Conservation (phyloP, 2,888 invertebrate genomes). For the Chelonus formosanus region DNA sequence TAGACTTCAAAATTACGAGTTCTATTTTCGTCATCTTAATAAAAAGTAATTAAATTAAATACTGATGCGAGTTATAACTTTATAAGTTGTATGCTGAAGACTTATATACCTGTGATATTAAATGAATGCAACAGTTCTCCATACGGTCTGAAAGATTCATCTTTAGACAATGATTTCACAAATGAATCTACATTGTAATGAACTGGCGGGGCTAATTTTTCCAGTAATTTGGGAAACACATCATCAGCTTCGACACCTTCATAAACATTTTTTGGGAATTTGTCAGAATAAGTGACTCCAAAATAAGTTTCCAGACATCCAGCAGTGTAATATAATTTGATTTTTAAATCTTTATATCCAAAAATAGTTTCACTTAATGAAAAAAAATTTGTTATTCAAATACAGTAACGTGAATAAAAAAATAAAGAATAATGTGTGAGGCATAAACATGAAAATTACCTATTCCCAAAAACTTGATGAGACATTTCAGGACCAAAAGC, state of each 20-base stretch:
- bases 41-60: background rate
- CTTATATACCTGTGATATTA: conserved; percentile 61
- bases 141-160: conserved; percentile 79
- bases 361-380: conserved; percentile 84
- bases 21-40: conserved; percentile 49
- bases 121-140: conserved; percentile 77
- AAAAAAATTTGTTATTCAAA: conserved; percentile 5
- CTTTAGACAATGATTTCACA: conserved; percentile 74
- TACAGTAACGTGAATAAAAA: no score
- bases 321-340: conserved; percentile 83
- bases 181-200: conserved; percentile 79
- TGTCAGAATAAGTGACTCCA: conserved; percentile 77
- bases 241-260: conserved; percentile 78
- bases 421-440: no score
- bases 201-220: conserved; percentile 77
- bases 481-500: conserved; percentile 86
- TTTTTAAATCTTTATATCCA: conserved; percentile 86
- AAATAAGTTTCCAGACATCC: conserved; percentile 83
- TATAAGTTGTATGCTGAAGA: background rate
- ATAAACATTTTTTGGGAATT: conserved; percentile 70
- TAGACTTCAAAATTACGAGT: conserved; percentile 79
- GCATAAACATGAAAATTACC: no score
- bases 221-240: conserved; percentile 74
- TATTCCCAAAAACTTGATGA: conserved; percentile 86
- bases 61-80: no score